A percentile compares a stretch with the other conserved stretches of the same genome.
Conservation (phyloP, 1,140 invertebrate genomes). For the Teleogryllus occipitalis region DNA sequence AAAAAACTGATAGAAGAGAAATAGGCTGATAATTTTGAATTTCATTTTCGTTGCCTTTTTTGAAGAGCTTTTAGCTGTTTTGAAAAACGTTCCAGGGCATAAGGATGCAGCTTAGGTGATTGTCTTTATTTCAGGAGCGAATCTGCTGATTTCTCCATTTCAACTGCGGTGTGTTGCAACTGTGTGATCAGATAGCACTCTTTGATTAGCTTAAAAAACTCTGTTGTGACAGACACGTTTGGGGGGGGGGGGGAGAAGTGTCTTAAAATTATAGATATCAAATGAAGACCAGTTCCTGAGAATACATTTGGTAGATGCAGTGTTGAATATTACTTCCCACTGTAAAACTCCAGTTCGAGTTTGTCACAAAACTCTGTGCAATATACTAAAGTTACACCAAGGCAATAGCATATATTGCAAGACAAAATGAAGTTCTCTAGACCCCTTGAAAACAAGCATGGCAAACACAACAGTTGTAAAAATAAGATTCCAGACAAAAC, state of each 20-base stretch:
- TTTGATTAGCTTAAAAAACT: not conserved
- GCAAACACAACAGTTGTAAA: not conserved
- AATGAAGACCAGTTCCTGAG: not conserved
- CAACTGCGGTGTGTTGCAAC: not conserved
- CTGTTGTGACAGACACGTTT: too few species aligned
- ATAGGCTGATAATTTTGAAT: too few species aligned
- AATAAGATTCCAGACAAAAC: not conserved
- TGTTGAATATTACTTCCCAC: not conserved
- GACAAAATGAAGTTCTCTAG: not conserved
- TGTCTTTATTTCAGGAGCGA: not conserved
- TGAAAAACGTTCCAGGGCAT: too few species aligned
- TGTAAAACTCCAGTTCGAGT: not conserved
- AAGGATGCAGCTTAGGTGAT: too few species aligned
- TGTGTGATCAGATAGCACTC: not conserved
- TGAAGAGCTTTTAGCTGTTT: too few species aligned
- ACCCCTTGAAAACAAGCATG: constrained; percentile 8
- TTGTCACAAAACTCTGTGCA: constrained; percentile 8
- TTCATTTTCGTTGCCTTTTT: too few species aligned
- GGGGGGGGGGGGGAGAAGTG: not conserved
- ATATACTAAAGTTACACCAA: not conserved
- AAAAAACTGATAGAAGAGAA: too few species aligned
- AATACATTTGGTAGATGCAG: not conserved
- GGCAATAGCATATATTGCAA: not conserved
- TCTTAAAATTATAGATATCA: constrained; percentile 6
- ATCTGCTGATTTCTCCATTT: not conserved